Evolutionary conservation across 1,140 invertebrate genomes (phyloP), one percentile per base, ranked within the genome.

Genomic region (Lineus longissimus): DNA sequence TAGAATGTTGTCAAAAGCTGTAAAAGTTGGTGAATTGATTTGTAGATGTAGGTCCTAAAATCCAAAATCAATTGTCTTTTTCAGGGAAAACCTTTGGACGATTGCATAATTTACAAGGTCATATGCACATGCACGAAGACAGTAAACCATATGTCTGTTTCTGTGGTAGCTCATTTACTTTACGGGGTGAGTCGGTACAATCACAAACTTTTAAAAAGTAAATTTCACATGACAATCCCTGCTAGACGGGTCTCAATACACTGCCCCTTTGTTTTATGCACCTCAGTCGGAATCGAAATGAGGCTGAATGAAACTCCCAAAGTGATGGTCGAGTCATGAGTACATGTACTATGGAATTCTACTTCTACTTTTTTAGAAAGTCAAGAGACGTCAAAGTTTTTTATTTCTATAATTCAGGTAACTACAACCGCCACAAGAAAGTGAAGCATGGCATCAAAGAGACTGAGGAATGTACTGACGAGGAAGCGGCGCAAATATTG

Each of bases 151-250:
- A 75, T 55, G 61, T 71, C 2, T 81, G 79, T 61, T 73, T 76
- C 61, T 81, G 79, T 73, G 74, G 76, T n/a, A 73, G 73, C 64
- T 74, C 77, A 13, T 81, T 81, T 59, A 81, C 79, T 23, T 67
- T 81, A 0, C 76, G 76, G 77, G 79, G 79, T 81, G 61, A 54
- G 29, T 30, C 19, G n/a, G n/a, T 27, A 29, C 7, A 4, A 63
- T 22, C 54, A 57, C 19, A 62, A 15, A 11, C n/a, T n/a, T n/a
- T n/a, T n/a, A n/a, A n/a, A n/a, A n/a, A n/a, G n/a, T n/a, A n/a
- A n/a, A n/a, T n/a, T n/a, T n/a, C n/a, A n/a, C n/a, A n/a, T n/a
- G n/a, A n/a, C n/a, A n/a, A n/a, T n/a, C n/a, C n/a, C n/a, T n/a
- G n/a, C n/a, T n/a, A n/a, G n/a, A n/a, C n/a, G n/a, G n/a, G n/a